A percentile compares a stretch with the other conserved stretches of the same genome.
These are phyloP conservation scores for Mastomys natalensis DNA, from an alignment of 2,113 vertebrate genomes.

Conservation along the genomic window DNA sequence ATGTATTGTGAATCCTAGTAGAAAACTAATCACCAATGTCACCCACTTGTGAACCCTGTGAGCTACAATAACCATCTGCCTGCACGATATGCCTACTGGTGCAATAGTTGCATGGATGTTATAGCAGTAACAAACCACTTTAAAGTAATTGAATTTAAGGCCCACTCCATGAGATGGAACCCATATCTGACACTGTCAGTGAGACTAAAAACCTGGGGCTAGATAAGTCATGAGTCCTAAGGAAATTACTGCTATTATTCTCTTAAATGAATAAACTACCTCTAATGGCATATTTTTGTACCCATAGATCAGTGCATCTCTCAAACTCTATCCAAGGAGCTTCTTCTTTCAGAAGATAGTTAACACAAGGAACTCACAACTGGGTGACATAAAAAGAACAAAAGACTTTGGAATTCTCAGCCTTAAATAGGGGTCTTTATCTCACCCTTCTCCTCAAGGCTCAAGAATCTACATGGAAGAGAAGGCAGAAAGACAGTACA, in stretches of 20 bases:
- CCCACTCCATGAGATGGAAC: background rate
- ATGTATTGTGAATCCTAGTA: no score
- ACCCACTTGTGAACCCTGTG: background rate
- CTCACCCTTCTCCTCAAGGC: background rate
- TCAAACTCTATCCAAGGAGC: background rate
- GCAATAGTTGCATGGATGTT: background rate
- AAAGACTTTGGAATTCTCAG: background rate
- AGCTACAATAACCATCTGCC: background rate
- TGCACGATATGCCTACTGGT: background rate
- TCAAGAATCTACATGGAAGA: background rate
- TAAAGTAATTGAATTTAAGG: background rate
- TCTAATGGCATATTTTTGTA: background rate
- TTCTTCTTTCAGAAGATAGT: background rate
- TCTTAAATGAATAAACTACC: background rate
- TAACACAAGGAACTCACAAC: background rate
- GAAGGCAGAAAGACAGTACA: accelerated
- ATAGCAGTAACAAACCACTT: background rate
- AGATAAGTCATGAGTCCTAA: background rate
- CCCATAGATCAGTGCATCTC: background rate
- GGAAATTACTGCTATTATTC: background rate
- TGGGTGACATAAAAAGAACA: background rate
- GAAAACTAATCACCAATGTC: background rate
- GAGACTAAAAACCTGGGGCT: background rate
- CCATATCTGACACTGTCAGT: background rate
- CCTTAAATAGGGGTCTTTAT: background rate